Evolutionary conservation across 2,888 invertebrate genomes (phyloP).

Genomic region (Mantis religiosa): DNA sequence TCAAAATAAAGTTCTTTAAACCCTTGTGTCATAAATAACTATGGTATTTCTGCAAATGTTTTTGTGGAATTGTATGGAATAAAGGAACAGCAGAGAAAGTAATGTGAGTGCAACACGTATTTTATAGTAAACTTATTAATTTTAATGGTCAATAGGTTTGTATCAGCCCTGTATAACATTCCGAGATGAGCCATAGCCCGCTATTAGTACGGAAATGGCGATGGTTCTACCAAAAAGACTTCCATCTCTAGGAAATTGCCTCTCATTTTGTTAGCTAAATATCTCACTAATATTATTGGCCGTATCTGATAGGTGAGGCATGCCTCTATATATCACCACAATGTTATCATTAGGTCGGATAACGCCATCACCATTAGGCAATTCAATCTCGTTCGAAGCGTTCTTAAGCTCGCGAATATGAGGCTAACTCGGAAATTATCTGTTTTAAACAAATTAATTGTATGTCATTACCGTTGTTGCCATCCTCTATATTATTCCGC

Average conservation of each 20-base stretch:
- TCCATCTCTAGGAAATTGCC: background rate
- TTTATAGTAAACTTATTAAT: too few relatives aligned
- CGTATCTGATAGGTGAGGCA: background rate
- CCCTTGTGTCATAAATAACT: too few relatives aligned
- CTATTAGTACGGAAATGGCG: background rate
- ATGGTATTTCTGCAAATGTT: too few relatives aligned
- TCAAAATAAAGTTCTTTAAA: too few relatives aligned
- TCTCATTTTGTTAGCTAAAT: background rate
- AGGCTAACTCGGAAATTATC: background rate
- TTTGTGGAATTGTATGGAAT: too few relatives aligned
- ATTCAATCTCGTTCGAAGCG: background rate
- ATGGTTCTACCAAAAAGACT: background rate
- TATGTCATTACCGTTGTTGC: background rate
- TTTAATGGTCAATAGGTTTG: too few relatives aligned
- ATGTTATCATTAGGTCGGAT: background rate
- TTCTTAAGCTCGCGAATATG: background rate
- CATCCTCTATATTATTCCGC: background rate
- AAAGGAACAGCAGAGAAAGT: too few relatives aligned
- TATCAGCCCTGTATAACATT: too few relatives aligned
- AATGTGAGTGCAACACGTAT: too few relatives aligned
- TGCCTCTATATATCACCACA: background rate
- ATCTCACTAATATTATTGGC: background rate
- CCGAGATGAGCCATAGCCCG: background rate
- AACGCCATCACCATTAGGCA: background rate
- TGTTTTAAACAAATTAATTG: background rate